Conservation (phyloP, 2,888 invertebrate genomes). For the Sycophila texana region DNA sequence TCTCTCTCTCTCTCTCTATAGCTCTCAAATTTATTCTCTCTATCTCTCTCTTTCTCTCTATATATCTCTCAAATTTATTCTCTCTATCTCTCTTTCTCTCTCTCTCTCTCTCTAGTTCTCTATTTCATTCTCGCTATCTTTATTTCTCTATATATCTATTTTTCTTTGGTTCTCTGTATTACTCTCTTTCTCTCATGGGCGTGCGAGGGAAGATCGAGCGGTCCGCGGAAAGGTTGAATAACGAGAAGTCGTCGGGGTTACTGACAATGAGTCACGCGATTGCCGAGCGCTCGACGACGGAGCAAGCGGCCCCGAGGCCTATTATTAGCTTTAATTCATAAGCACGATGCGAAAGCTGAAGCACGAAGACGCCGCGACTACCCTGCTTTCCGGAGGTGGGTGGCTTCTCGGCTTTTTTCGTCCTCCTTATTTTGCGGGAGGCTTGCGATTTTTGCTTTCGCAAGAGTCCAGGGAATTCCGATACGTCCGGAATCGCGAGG, state of each 20-base stretch:
- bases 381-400: neutral
- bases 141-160: too few species aligned
- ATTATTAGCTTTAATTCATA: constrained; percentile 49
- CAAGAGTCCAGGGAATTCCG: neutral
- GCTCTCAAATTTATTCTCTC: too few species aligned
- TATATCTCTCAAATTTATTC: too few species aligned
- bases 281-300: constrained; percentile 12
- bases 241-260: constrained; percentile 21
- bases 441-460: neutral
- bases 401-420: neutral
- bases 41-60: too few species aligned
- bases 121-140: too few species aligned
- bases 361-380: constrained; percentile 14
- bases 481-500: neutral
- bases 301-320: neutral
- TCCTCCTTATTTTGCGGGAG: neutral
- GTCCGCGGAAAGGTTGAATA: constrained; percentile 9
- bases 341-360: constrained; percentile 35
- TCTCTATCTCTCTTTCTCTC: too few species aligned
- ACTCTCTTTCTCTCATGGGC: too few species aligned
- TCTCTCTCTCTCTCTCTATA: too few species aligned
- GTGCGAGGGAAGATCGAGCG: neutral
- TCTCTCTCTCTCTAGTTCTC: too few species aligned
- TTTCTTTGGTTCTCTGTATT: too few species aligned
- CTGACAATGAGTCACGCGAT: constrained; percentile 39